Conservation (phyloP, 2,113 vertebrate species). For the Micromys minutus region DNA sequence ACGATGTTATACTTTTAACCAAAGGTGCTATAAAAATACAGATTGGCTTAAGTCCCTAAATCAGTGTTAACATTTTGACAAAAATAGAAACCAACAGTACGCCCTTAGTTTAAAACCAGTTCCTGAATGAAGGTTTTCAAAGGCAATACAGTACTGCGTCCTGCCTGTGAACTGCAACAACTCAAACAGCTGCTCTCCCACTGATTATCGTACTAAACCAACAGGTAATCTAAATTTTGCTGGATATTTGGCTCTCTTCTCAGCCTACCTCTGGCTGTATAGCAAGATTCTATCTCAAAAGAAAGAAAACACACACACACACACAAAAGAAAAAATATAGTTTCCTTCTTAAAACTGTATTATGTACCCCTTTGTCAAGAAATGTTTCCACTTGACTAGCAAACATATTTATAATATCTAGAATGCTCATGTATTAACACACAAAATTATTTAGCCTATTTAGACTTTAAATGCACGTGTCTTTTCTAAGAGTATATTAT, state of each 20-base stretch:
- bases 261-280: background rate
- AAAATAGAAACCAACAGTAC: background rate
- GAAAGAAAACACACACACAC: background rate
- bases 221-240: background rate
- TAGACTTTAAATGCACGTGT: background rate
- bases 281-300: background rate
- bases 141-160: background rate
- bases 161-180: background rate
- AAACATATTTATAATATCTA: background rate
- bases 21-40: background rate
- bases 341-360: background rate
- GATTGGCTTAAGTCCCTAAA: background rate
- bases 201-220: background rate
- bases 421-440: background rate
- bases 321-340: background rate
- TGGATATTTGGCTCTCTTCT: background rate
- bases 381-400: background rate
- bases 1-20: background rate
- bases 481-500: background rate
- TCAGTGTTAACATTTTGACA: background rate
- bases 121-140: background rate
- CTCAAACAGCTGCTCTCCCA: background rate
- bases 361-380: background rate
- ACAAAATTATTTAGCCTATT: background rate
- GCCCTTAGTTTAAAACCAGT: background rate